phyloP scores from a whole-genome alignment of 2,113 vertebrate genomes.

The Orthonyx spaldingii region DNA sequence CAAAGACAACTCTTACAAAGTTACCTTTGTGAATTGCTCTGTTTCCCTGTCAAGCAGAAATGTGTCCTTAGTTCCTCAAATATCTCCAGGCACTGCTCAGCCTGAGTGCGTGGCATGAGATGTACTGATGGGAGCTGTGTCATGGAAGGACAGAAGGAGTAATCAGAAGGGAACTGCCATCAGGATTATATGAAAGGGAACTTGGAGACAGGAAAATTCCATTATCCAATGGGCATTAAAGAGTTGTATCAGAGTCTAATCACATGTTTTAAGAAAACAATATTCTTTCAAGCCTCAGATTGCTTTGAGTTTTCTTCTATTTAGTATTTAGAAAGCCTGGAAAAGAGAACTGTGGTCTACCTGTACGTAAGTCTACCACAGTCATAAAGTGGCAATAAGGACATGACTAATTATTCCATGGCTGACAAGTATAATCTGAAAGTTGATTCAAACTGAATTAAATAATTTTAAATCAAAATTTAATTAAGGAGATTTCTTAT shows the following conservation, averaged over 20 bases:
- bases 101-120: neutral
- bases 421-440: neutral
- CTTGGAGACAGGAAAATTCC: neutral
- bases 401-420: neutral
- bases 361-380: neutral
- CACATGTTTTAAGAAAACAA: neutral
- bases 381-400: neutral
- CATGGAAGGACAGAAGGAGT: neutral
- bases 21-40: neutral
- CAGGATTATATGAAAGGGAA: neutral
- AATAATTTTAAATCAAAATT: neutral
- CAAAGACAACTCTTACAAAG: neutral
- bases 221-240: neutral
- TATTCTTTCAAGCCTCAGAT: neutral
- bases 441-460: neutral
- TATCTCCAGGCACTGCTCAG: neutral
- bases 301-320: neutral
- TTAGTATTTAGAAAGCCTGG: neutral
- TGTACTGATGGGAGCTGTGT: neutral
- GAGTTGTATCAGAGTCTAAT: neutral
- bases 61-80: neutral
- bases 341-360: neutral
- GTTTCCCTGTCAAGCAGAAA: neutral
- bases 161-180: neutral
- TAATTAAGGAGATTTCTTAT: neutral